Conservation (phyloP, 37 sponge, comb jelly and placozoan genomes). For the Haliclona indistincta region DNA sequence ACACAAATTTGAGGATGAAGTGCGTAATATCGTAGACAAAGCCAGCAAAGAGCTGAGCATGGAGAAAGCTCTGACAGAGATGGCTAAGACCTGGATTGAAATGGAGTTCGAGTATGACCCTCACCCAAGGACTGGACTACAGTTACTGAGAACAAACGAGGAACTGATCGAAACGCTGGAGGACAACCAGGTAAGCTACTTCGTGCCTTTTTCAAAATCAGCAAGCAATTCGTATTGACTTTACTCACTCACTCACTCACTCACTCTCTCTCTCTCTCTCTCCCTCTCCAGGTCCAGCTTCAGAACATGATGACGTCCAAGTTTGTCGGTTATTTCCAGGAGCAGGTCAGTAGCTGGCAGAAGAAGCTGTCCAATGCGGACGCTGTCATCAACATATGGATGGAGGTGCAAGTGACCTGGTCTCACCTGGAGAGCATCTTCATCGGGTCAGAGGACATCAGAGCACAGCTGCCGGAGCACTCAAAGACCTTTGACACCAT, state of each 20-base stretch:
- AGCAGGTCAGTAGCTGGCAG: conserved; percentile 97
- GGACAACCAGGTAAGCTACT: conserved; percentile 85
- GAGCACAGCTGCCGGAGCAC: conserved; percentile 93
- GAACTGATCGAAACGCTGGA: conserved; percentile 98
- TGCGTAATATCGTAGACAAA: conserved; percentile 96
- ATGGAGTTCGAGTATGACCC: conserved; percentile 97
- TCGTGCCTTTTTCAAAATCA: neutral
- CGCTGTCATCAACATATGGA: conserved; percentile 96
- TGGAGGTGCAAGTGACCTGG: conserved; percentile 99
- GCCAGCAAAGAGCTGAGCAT: conserved; percentile 98
- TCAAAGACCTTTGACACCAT: conserved; percentile 96
- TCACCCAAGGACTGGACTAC: conserved; percentile 82
- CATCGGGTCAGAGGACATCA: conserved; percentile 97
- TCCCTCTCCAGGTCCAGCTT: conserved; percentile 84
- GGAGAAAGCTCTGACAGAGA: conserved; percentile 97
- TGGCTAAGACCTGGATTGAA: conserved; percentile 92
- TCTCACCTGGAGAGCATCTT: conserved; percentile 99
- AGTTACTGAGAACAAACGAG: conserved; percentile 81
- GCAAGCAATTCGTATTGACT: neutral
- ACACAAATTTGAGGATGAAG: conserved; percentile 99
- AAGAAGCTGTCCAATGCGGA: conserved; percentile 96
- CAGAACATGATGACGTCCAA: conserved; percentile 99
- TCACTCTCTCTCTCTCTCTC: neutral
- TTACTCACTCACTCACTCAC: neutral
- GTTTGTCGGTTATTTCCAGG: conserved; percentile 96